Evolutionary conservation across 2,888 invertebrate species (phyloP).

Genomic region (Chymomyza procnemis): DNA sequence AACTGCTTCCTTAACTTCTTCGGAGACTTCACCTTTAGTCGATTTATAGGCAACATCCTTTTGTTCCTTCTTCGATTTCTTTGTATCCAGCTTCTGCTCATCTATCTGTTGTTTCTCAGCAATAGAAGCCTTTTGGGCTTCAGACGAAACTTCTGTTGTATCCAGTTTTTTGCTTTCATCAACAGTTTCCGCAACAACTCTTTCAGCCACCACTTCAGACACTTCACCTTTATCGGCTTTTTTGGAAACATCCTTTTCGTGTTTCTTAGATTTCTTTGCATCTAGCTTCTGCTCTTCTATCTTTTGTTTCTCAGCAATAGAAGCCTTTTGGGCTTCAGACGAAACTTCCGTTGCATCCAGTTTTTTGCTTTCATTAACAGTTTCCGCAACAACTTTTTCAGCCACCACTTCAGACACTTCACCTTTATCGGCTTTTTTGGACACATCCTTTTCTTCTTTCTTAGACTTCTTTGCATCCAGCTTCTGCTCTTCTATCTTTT

Average conservation of each 20-base stretch:
- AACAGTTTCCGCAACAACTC: slow-evolving; percentile 10
- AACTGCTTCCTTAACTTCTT: not conserved
- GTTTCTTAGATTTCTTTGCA: not conserved
- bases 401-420: slow-evolving; percentile 20
- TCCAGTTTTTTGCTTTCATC: slow-evolving; percentile 29
- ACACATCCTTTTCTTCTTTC: slow-evolving; percentile 19
- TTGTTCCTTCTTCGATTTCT: slow-evolving; percentile 13
- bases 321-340: slow-evolving; percentile 4
- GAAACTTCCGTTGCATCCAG: slow-evolving; percentile 2
- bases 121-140: slow-evolving; percentile 8
- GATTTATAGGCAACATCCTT: not conserved
- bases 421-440: slow-evolving; percentile 3
- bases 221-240: slow-evolving; percentile 13
- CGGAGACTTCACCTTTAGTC: slow-evolving; percentile 12
- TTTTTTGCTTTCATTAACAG: slow-evolving; percentile 3
- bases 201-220: slow-evolving; percentile 17
- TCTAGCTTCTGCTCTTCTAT: slow-evolving; percentile 14
- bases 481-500: slow-evolving; percentile 44
- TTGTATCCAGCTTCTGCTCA: slow-evolving; percentile 2
- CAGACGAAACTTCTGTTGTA: slow-evolving; percentile 19
- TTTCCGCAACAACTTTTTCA: slow-evolving; percentile 17
- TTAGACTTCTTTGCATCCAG: slow-evolving; percentile 37
- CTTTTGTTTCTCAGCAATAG: slow-evolving; percentile 1
- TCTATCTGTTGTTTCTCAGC: slow-evolving; percentile 6
- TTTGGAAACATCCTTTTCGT: not conserved